phyloP scores from a whole-genome alignment of 1,140 invertebrate species.

The Polyergus mexicanus region DNA sequence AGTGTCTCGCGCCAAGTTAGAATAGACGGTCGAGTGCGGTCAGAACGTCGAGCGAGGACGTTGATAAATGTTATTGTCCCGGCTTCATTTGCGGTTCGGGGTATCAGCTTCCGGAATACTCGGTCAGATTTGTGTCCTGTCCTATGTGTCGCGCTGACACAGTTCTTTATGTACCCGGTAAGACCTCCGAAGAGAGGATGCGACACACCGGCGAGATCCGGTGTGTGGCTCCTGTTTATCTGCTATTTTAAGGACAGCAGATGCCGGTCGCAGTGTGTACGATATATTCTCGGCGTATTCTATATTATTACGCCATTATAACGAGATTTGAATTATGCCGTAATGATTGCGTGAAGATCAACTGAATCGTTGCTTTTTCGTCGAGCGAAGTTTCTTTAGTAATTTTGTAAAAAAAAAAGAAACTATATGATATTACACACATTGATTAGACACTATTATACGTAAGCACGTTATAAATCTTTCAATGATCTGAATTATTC shows the following conservation, averaged over 20 bases:
- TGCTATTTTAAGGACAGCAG: constrained; percentile 21
- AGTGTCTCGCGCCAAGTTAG: not conserved
- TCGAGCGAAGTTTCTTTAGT: not conserved
- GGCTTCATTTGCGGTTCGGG: constrained; percentile 74
- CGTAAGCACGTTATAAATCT: not conserved
- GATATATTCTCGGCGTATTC: not conserved
- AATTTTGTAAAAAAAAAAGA: constrained; percentile 27
- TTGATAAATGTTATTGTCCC: constrained; percentile 80
- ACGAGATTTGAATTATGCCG: not conserved
- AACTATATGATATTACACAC: not conserved
- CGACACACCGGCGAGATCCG: constrained; percentile 43
- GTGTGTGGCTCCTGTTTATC: constrained; percentile 47
- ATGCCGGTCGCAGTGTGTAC: constrained; percentile 7
- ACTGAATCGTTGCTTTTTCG: not conserved
- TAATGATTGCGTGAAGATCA: not conserved
- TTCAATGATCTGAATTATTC: not conserved
- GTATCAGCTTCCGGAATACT: constrained; percentile 78
- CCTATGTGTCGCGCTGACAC: constrained; percentile 31
- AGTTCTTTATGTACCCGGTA: constrained; percentile 20
- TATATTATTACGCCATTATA: not conserved
- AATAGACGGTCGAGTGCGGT: constrained; percentile 70
- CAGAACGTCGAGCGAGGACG: constrained; percentile 62
- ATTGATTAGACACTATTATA: not conserved
- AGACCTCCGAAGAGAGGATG: not conserved
- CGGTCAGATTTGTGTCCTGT: constrained; percentile 67